These are phyloP conservation scores for Orthosia gracilis DNA, from an alignment of 2,888 invertebrate genomes.

Conservation along the genomic window DNA sequence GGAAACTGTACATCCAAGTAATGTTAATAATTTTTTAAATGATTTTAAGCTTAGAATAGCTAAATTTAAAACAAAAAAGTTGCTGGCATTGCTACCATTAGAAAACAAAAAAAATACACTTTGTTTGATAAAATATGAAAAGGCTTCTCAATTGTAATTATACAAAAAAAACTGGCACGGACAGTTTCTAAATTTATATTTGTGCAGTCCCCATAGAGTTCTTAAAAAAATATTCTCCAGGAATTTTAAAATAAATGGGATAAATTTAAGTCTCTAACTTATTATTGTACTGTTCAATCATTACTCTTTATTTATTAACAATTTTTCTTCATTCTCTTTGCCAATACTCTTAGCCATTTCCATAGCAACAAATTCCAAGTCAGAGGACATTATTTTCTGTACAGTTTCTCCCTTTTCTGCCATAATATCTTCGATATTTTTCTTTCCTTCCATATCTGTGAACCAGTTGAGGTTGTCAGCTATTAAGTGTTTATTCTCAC, in stretches of 20 bases:
- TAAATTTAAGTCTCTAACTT: slow-evolving; percentile 5
- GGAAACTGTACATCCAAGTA: no score
- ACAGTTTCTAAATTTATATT: not conserved
- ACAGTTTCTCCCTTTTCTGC: slow-evolving; percentile 97
- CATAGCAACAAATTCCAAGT: slow-evolving; percentile 87
- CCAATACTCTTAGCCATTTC: slow-evolving; percentile 77
- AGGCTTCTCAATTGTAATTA: not conserved
- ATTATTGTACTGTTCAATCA: not conserved
- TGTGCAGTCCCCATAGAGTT: not conserved
- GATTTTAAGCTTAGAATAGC: not conserved
- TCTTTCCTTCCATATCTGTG: slow-evolving; percentile 93
- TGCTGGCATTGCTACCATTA: not conserved
- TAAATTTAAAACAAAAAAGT: not conserved
- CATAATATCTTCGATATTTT: slow-evolving; percentile 97
- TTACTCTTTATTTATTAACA: slow-evolving; percentile 59
- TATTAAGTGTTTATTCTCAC: slow-evolving; percentile 97
- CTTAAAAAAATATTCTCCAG: not conserved
- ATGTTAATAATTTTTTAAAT: not conserved
- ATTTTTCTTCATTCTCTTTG: slow-evolving; percentile 64
- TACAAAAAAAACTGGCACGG: not conserved
- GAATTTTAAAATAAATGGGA: slow-evolving; percentile 18
- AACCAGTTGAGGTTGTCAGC: slow-evolving; percentile 99
- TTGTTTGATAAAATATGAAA: not conserved
- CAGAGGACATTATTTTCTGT: slow-evolving; percentile 87
- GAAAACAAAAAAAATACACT: not conserved